Evolutionary conservation across 2,797 vertebrate genomes (phyloP).

Genomic region (Nyctibius grandis): DNA sequence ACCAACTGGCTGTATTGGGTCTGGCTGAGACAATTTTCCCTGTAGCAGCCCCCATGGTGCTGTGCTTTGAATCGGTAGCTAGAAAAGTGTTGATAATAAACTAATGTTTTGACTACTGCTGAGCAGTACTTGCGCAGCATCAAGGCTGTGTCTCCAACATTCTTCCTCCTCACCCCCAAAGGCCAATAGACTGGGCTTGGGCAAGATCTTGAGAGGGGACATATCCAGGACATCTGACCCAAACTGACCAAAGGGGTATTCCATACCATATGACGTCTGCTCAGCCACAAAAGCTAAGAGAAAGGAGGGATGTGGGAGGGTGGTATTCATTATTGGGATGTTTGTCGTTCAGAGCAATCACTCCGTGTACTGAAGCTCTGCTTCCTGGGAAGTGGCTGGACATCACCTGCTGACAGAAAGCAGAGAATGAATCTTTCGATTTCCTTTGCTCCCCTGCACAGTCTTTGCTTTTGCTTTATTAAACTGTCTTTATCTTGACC

Average conservation of each 20-base stretch:
- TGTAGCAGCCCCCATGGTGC: background rate
- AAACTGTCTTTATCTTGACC: background rate
- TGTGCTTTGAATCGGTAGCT: background rate
- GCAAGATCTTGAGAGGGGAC: background rate
- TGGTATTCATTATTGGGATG: background rate
- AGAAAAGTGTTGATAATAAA: background rate
- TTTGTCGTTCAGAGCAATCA: background rate
- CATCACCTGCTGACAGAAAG: background rate
- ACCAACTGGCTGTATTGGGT: background rate
- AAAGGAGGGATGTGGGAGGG: background rate
- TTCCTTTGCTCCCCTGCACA: fast-evolving
- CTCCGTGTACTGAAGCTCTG: background rate
- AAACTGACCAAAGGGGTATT: background rate
- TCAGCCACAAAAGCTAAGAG: background rate
- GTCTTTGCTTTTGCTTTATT: background rate
- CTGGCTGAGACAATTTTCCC: background rate
- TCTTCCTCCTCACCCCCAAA: background rate
- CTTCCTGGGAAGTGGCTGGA: background rate
- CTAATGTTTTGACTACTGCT: background rate
- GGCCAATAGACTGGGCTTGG: background rate
- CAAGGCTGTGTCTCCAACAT: background rate
- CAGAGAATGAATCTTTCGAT: background rate
- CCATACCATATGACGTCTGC: background rate
- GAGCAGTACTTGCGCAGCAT: background rate
- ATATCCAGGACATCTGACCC: background rate